Conservation (phyloP, 2,888 invertebrate genomes). For the Luffia ferchaultella region DNA sequence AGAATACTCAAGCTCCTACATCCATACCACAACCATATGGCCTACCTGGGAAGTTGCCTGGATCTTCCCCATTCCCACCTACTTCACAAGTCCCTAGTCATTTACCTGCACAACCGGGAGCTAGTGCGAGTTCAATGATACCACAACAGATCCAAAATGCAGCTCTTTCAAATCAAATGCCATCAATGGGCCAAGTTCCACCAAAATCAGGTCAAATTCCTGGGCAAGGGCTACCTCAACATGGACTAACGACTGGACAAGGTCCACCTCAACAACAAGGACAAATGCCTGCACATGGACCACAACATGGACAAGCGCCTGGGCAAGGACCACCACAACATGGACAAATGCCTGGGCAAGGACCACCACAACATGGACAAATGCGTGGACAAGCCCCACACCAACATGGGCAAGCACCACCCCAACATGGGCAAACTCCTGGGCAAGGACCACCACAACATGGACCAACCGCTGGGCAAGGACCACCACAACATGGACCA, state of each 20-base stretch:
- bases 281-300: slow-evolving; percentile 10
- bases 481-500: slow-evolving; percentile 10
- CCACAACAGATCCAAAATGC: slow-evolving; percentile 10
- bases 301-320: slow-evolving; percentile 9
- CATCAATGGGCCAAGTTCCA: slow-evolving; percentile 21
- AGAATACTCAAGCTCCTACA: not conserved
- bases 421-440: slow-evolving; percentile 19
- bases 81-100: slow-evolving; percentile 3
- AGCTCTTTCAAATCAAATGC: slow-evolving; percentile 25
- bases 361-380: slow-evolving; percentile 15
- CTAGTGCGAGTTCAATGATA: not conserved
- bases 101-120: slow-evolving; percentile 14
- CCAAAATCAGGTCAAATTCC: slow-evolving; percentile 9
- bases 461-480: slow-evolving; percentile 16
- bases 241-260: slow-evolving; percentile 12
- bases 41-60: not conserved
- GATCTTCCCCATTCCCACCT: slow-evolving; percentile 1
- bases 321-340: slow-evolving; percentile 22
- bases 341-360: slow-evolving; percentile 11
- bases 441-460: slow-evolving; percentile 14
- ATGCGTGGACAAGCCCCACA: slow-evolving; percentile 17
- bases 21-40: not conserved
- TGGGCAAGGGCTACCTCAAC: slow-evolving; percentile 18
- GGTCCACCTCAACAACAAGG: slow-evolving; percentile 7
- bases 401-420: slow-evolving; percentile 20